Evolutionary conservation across 2,797 vertebrate species (phyloP).

Genomic region (Siniperca undulata): DNA sequence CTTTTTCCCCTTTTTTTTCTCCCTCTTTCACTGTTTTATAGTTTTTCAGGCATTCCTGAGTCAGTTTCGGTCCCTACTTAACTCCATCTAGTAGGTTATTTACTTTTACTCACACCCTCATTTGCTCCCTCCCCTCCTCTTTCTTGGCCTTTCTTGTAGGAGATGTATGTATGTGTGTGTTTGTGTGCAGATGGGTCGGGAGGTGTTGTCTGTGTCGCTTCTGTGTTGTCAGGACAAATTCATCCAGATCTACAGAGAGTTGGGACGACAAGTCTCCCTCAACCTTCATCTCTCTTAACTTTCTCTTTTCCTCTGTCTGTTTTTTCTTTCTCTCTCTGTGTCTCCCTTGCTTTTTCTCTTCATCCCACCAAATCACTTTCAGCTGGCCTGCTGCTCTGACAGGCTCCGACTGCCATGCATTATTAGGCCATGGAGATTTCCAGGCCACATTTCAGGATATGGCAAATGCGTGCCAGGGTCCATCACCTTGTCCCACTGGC

Average conservation of each 20-base stretch:
- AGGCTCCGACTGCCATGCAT: slow-evolving; percentile 57
- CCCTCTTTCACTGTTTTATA: slow-evolving; percentile 20
- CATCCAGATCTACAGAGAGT: slow-evolving; percentile 55
- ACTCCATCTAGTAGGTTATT: slow-evolving; percentile 53
- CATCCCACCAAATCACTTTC: slow-evolving; percentile 60
- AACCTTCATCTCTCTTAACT: slow-evolving; percentile 28
- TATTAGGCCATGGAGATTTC: slow-evolving; percentile 54
- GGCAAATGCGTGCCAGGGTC: slow-evolving; percentile 39
- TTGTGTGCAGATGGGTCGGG: slow-evolving; percentile 44
- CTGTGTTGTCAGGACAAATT: slow-evolving; percentile 66
- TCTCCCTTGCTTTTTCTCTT: slow-evolving; percentile 35
- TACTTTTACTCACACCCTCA: slow-evolving; percentile 49
- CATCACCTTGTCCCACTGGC: slow-evolving; percentile 45
- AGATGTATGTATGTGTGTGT: slow-evolving; percentile 27
- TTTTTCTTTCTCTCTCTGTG: background rate
- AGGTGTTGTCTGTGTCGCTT: slow-evolving; percentile 45
- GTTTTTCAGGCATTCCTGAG: slow-evolving; percentile 40
- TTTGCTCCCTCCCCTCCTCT: slow-evolving; percentile 28
- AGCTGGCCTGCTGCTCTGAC: slow-evolving; percentile 57
- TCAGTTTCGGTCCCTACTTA: slow-evolving; percentile 40
- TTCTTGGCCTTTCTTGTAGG: slow-evolving; percentile 15
- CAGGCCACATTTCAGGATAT: slow-evolving; percentile 47
- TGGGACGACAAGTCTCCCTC: slow-evolving; percentile 37
- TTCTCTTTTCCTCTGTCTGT: slow-evolving; percentile 2
- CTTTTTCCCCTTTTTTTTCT: slow-evolving; percentile 8